A percentile compares a stretch with the other conserved stretches of the same genome.
These are phyloP conservation scores for Monodelphis domestica DNA, from an alignment of 2,797 vertebrate genomes.

Conservation along the genomic window DNA sequence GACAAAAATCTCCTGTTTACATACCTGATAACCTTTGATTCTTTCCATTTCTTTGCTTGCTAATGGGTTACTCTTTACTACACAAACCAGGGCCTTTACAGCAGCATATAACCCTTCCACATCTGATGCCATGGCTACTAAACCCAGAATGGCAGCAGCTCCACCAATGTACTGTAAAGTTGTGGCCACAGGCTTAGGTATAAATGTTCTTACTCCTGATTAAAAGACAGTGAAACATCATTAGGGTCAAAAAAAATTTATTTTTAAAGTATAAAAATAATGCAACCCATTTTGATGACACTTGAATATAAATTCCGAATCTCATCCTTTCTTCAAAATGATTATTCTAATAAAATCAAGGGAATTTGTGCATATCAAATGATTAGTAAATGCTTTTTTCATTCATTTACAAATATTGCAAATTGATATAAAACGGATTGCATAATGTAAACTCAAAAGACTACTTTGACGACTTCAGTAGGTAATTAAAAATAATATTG, in stretches of 20 bases:
- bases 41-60: conserved; percentile 99
- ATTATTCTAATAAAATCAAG: background rate
- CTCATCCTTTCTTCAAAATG: background rate
- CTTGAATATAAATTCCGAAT: background rate
- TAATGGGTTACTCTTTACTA: conserved; percentile 97
- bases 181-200: conserved; percentile 96
- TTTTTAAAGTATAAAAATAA: background rate
- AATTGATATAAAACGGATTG: background rate
- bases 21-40: conserved; percentile 98
- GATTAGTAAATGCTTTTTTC: background rate
- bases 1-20: conserved; percentile 27
- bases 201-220: conserved; percentile 95
- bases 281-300: background rate
- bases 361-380: background rate
- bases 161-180: conserved; percentile 97
- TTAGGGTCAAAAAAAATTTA: conserved; percentile 40
- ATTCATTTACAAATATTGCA: background rate
- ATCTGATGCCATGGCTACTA: conserved; percentile 99
- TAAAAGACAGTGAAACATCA: conserved; percentile 62
- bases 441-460: background rate
- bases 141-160: conserved; percentile 96
- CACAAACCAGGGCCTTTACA: conserved; percentile 98
- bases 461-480: background rate
- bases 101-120: conserved; percentile 98
- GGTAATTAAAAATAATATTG: background rate